These are phyloP conservation scores for Callyntrura sp. DNA, from an alignment of 2,888 invertebrate genomes.

Conservation along the genomic window DNA sequence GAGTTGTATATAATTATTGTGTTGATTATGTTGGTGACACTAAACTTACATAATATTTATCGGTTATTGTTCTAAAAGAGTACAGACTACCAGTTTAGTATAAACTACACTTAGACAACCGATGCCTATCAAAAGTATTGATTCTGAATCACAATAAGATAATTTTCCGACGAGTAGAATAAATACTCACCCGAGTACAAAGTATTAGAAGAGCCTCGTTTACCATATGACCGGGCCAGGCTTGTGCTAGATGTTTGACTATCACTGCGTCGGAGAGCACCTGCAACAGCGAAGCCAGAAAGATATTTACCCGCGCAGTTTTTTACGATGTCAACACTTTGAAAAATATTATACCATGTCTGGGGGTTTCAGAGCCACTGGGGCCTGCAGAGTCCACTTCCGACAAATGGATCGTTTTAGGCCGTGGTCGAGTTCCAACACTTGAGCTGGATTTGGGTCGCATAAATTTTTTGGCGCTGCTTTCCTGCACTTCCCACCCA, in stretches of 20 bases:
- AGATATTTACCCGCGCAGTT: too few species aligned
- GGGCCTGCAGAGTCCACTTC: slow-evolving; percentile 92
- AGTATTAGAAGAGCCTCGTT: slow-evolving; percentile 83
- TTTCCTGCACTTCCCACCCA: slow-evolving; percentile 84
- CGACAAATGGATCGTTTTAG: slow-evolving; percentile 92
- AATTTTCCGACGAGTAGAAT: neutral
- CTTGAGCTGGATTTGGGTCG: slow-evolving; percentile 88
- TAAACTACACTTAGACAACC: too few species aligned
- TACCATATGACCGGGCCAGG: slow-evolving; percentile 83
- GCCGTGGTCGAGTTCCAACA: slow-evolving; percentile 89
- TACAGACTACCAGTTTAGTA: too few species aligned
- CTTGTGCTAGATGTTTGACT: slow-evolving; percentile 83
- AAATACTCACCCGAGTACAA: slow-evolving; percentile 82
- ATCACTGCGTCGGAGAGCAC: slow-evolving; percentile 83
- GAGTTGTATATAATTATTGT: too few species aligned
- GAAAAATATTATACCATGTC: too few species aligned
- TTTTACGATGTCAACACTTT: too few species aligned
- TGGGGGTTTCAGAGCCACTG: slow-evolving; percentile 87
- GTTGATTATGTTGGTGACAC: too few species aligned
- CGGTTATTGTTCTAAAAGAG: too few species aligned
- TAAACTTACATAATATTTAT: too few species aligned
- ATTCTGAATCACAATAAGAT: too few species aligned
- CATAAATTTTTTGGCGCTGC: slow-evolving; percentile 85
- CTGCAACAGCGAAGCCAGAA: too few species aligned
- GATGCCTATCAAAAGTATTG: too few species aligned